Percentiles rank a stretch among this genome's conserved stretches.
Evolutionary conservation across 2,797 vertebrate genomes (phyloP).

Genomic region (Semaprochilodus insignis): DNA sequence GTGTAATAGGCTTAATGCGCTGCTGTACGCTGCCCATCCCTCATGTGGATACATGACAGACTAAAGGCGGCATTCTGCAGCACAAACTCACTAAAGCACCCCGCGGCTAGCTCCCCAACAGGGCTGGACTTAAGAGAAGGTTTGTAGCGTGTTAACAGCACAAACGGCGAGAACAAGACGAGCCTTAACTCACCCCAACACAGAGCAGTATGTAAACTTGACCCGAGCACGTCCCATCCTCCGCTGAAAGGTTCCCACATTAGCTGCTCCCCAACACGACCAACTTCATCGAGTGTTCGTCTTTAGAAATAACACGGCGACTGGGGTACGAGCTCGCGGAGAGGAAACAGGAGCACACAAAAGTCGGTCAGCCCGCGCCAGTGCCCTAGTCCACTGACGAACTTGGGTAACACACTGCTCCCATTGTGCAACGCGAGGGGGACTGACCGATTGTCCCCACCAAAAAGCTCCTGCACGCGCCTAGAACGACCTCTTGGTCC

Average conservation of each 20-base stretch:
- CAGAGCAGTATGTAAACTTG: conserved; percentile 73
- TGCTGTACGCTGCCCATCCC: conserved; percentile 30
- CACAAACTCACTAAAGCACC: neutral
- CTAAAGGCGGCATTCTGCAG: neutral
- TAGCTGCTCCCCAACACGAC: neutral
- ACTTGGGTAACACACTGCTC: conserved; percentile 68
- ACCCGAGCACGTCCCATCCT: conserved; percentile 71
- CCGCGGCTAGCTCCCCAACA: neutral
- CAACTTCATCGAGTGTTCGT: neutral
- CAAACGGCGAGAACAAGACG: neutral
- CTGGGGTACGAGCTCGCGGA: conserved; percentile 12
- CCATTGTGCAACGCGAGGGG: conserved; percentile 55
- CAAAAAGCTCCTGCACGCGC: conserved; percentile 62
- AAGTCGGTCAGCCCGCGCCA: conserved; percentile 55
- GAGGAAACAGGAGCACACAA: conserved; percentile 46
- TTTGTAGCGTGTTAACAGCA: neutral
- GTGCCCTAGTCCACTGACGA: conserved; percentile 67
- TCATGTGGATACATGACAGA: conserved; percentile 37
- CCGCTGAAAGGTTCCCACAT: neutral
- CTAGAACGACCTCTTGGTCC: conserved; percentile 68
- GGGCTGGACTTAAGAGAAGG: neutral
- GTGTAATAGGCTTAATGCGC: conserved; percentile 14
- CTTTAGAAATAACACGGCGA: neutral
- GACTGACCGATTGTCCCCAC: conserved; percentile 65
- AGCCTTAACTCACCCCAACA: conserved; percentile 73